phyloP scores from a whole-genome alignment of 2,113 vertebrate species.

The Columbina picui region DNA sequence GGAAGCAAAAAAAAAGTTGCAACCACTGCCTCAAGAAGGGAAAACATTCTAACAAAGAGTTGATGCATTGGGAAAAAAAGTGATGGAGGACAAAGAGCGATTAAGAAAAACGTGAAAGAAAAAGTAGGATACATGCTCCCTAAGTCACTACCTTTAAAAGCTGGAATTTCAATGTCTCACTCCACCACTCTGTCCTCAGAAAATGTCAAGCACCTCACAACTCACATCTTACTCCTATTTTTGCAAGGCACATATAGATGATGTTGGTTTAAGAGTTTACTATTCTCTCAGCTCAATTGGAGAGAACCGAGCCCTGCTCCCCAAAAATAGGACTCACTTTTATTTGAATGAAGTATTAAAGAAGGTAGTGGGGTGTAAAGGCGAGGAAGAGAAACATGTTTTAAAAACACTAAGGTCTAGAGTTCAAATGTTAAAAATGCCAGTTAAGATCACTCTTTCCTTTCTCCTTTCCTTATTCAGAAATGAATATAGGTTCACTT shows the following conservation, averaged over 20 bases:
- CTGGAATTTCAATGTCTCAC: background rate
- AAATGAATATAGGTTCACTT: background rate
- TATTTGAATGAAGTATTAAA: background rate
- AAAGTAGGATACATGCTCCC: background rate
- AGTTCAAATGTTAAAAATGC: background rate
- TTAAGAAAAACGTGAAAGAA: background rate
- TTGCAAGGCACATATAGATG: background rate
- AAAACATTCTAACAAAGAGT: background rate
- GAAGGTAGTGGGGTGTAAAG: background rate
- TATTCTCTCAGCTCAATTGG: background rate
- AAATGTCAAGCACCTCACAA: background rate
- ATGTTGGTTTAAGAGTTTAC: background rate
- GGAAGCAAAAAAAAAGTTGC: background rate
- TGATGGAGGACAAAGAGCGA: background rate
- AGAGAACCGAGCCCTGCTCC: background rate
- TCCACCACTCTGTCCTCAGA: background rate
- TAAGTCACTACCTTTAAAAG: background rate
- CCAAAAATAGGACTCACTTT: accelerated
- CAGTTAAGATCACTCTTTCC: background rate
- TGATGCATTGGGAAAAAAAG: background rate
- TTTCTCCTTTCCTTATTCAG: background rate
- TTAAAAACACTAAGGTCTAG: background rate
- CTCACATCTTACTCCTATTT: background rate
- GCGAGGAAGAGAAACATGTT: background rate
- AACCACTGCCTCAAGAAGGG: background rate